These are phyloP conservation scores for Mnemiopsis leidyi DNA, from an alignment of 37 sponge, comb jelly and placozoan species.

Conservation along the genomic window DNA sequence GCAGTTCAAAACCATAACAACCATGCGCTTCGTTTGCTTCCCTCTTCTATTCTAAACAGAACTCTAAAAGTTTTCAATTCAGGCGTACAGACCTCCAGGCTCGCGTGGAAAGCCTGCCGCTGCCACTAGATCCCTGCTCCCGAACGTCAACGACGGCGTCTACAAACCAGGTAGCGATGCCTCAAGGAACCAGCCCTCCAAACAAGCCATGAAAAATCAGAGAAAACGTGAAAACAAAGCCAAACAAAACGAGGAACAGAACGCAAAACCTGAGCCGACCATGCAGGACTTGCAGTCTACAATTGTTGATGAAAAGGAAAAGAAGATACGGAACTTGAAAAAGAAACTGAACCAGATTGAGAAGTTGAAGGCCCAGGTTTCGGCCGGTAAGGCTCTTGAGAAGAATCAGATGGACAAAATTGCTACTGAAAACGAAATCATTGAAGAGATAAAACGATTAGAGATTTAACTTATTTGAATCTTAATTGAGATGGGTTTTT, in stretches of 20 bases:
- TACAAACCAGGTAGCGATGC: conserved; percentile 26
- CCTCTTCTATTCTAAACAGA: no score
- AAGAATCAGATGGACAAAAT: conserved; percentile 63
- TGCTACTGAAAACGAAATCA: neutral
- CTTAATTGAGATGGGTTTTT: neutral
- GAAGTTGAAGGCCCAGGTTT: conserved; percentile 12
- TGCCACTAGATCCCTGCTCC: conserved; percentile 1
- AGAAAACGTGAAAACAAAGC: conserved; percentile 25
- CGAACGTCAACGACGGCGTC: neutral
- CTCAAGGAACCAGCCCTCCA: conserved; percentile 26
- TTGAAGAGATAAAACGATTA: conserved; percentile 46
- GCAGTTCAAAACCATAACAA: no score
- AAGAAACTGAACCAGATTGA: conserved; percentile 30
- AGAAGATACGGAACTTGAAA: conserved; percentile 46
- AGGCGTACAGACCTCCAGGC: conserved; percentile 59
- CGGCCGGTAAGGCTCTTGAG: conserved; percentile 27
- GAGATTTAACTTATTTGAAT: conserved; percentile 30
- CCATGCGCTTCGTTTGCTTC: no score
- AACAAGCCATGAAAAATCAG: conserved; percentile 31
- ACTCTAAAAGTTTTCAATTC: no score
- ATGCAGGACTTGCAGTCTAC: neutral
- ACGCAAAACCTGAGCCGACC: neutral
- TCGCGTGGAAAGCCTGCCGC: neutral
- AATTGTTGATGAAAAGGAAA: conserved; percentile 45
- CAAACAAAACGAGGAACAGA: neutral